Percentiles rank a stretch among this genome's conserved stretches.
Evolutionary conservation across 2,797 vertebrate species (phyloP).

Genomic region (Lophura swinhoii): DNA sequence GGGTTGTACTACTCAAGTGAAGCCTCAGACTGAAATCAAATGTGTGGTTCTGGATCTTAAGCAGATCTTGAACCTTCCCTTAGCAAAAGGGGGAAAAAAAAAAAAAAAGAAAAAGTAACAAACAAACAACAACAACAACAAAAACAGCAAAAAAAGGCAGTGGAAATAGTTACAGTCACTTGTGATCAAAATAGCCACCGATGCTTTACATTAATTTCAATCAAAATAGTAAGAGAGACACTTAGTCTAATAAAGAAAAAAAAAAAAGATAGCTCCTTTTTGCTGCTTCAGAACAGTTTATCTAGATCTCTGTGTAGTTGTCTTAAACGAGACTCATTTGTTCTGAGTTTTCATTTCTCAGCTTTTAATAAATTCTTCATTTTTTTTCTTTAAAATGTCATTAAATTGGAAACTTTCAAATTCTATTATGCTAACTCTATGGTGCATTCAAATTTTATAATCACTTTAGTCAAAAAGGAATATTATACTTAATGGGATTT

Average conservation of each 20-base stretch:
- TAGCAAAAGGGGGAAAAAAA: neutral
- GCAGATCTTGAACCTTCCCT: neutral
- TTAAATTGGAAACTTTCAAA: neutral
- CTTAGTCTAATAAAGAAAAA: neutral
- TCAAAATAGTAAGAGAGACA: neutral
- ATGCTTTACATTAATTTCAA: neutral
- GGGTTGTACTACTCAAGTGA: neutral
- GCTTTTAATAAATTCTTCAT: neutral
- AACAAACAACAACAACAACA: too few relatives aligned
- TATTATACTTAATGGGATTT: neutral
- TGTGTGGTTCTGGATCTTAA: neutral
- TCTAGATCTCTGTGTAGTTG: neutral
- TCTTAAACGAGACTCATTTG: neutral
- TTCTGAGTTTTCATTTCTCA: neutral
- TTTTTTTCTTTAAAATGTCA: neutral
- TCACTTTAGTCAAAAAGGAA: neutral
- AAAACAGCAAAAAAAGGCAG: neutral
- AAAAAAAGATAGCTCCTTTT: neutral
- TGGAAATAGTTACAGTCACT: neutral
- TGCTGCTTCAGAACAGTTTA: neutral
- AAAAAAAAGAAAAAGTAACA: too few relatives aligned
- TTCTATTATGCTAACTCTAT: neutral
- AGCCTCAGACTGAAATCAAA: neutral
- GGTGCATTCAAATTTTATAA: neutral
- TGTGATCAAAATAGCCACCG: neutral